phyloP scores from a whole-genome alignment of 2,113 vertebrate species.

The Sinocyclocheilus maitianheensis region DNA sequence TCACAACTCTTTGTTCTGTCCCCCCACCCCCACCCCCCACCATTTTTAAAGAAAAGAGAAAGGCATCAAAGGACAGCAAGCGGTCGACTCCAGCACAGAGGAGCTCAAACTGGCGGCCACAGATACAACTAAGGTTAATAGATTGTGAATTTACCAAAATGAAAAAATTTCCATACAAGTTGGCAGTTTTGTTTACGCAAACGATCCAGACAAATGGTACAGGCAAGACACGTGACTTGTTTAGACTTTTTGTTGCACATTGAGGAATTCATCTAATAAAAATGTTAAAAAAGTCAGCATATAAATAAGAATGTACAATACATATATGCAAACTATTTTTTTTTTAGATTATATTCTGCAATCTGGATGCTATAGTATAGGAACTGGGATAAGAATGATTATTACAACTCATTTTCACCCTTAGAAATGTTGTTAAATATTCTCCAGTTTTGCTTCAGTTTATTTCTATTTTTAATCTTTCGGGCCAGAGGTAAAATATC shows the following conservation, averaged over 20 bases:
- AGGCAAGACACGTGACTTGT: too few species aligned
- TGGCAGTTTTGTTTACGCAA: neutral
- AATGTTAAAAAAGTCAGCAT: too few species aligned
- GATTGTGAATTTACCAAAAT: conserved; percentile 44
- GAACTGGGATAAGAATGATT: neutral
- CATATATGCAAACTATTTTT: too few species aligned
- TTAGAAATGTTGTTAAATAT: neutral
- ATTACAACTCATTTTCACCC: neutral
- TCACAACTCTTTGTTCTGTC: conserved; percentile 9
- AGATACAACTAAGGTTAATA: conserved; percentile 53
- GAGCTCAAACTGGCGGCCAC: conserved; percentile 36
- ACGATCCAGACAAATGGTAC: neutral
- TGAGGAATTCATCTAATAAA: too few species aligned
- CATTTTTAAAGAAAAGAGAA: conserved; percentile 11
- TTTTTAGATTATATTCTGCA: neutral
- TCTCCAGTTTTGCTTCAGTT: neutral
- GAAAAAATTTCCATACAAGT: conserved; percentile 39
- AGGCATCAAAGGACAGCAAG: conserved; percentile 45
- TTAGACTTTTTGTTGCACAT: too few species aligned
- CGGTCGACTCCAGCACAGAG: conserved; percentile 35
- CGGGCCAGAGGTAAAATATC: neutral
- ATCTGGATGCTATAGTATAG: too few species aligned
- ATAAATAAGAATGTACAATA: too few species aligned
- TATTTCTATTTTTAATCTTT: neutral
- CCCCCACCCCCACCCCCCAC: neutral